Evolutionary conservation across 1,140 invertebrate species (phyloP), one percentile per base, ranked within the genome.

Genomic region (Caligus rogercresseyi): DNA sequence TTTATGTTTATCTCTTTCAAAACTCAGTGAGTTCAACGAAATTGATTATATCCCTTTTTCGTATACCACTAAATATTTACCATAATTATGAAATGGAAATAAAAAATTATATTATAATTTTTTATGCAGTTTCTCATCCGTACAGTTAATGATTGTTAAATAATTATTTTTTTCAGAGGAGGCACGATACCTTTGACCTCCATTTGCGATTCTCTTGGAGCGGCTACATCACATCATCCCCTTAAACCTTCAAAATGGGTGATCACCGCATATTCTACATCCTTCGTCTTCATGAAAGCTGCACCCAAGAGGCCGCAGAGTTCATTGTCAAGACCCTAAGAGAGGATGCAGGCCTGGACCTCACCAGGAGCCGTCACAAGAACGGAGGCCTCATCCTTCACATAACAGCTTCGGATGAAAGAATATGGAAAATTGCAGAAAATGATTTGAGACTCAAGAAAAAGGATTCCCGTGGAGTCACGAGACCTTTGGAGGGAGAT

Each of bases 211-310:
- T 16, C 3, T 25, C 15, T 56, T 56, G 54, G 24, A n/a, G 20
- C 20, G n/a, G 19, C 24, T 14, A 20, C 54, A 2, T 25, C 16
- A 56, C 3, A 21, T 56, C 19, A 56, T 20, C n/a, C n/a, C n/a
- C n/a, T n/a, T n/a, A n/a, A n/a, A n/a, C n/a, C 20, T 18, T 56
- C 1, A 3, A 25, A 56, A 21, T 25, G 24, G 24, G 54, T 56
- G 54, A 25, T 21, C 11, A 56, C 20, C n/a, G 24, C 18, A 56
- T 25, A 13, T 60, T 25, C 25, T 60, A 60, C 20, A 25, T 60
- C 13, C 20, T 60, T 15, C 25, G 57, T n/a, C 57, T 60, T 26
- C 57, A 60, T 60, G 57, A 60, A 18, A 25, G 18, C 16, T 60
- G 57, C 24, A 24, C 57, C 20, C 57, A 60, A 25, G 23, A 60